These are phyloP conservation scores for Archips crataeganus DNA, from an alignment of 2,888 invertebrate species.

Conservation along the genomic window DNA sequence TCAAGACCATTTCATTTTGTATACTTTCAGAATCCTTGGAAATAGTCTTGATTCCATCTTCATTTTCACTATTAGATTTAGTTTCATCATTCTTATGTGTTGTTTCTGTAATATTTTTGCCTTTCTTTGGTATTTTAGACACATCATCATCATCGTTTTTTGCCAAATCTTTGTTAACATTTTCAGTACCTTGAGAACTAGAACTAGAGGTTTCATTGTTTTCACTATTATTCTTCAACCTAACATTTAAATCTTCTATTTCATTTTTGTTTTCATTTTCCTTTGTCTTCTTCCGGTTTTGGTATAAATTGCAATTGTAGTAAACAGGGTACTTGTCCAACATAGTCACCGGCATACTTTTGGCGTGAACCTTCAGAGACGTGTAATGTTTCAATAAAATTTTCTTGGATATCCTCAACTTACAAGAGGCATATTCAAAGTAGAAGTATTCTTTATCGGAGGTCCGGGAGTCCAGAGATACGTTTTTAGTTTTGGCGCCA, in stretches of 20 bases:
- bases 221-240: background rate
- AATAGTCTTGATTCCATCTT: background rate
- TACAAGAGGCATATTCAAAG: constrained; percentile 61
- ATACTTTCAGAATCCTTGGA: background rate
- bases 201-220: background rate
- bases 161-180: background rate
- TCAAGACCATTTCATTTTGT: background rate
- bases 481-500: constrained; percentile 54
- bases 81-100: constrained; percentile 2
- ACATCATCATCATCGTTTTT: constrained; percentile 6
- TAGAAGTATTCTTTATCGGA: constrained; percentile 53
- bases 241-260: background rate
- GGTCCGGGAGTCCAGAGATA: background rate
- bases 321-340: constrained; percentile 72
- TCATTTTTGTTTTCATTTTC: constrained; percentile 4
- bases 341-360: constrained; percentile 58
- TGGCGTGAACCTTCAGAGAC: constrained; percentile 68
- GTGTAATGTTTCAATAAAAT: constrained; percentile 69
- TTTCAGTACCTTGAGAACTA: background rate
- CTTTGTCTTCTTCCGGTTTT: constrained; percentile 49
- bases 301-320: constrained; percentile 70
- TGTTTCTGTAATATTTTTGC: constrained; percentile 25
- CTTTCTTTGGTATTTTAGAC: constrained; percentile 25
- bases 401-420: constrained; percentile 66
- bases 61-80: constrained; percentile 27